Conservation (phyloP, 2,113 vertebrate genomes). For the Typhlomys cinereus region DNA sequence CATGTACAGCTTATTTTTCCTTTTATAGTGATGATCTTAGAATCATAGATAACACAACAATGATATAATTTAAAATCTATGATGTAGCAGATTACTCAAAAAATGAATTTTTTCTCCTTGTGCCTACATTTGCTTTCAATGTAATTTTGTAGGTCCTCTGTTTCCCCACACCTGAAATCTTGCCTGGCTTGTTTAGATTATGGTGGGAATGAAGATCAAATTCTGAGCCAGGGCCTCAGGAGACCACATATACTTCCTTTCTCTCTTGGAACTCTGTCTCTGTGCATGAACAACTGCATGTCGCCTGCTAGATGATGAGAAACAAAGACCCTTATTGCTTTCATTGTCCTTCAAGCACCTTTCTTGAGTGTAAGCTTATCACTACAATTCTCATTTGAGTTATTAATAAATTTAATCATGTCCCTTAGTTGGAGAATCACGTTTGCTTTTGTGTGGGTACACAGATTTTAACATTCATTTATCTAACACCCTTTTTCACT, state of each 20-base stretch:
- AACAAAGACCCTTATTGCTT: neutral
- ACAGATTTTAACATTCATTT: too few relatives aligned
- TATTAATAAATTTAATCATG: too few relatives aligned
- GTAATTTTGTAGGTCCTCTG: slow-evolving; percentile 1
- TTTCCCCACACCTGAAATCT: slow-evolving; percentile 6
- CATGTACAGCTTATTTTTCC: too few relatives aligned
- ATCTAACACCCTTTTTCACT: too few relatives aligned
- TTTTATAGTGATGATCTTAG: neutral
- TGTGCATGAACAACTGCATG: neutral
- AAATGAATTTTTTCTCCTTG: neutral
- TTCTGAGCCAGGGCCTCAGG: neutral
- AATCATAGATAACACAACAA: neutral
- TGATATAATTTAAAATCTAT: neutral
- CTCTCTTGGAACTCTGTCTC: neutral
- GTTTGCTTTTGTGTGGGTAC: too few relatives aligned
- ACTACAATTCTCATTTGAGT: too few relatives aligned
- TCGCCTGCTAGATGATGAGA: neutral
- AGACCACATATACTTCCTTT: neutral
- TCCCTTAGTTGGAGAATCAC: too few relatives aligned
- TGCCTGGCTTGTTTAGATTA: neutral
- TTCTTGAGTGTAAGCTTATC: too few relatives aligned
- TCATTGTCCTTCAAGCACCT: too few relatives aligned
- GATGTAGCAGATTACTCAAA: neutral
- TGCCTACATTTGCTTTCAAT: slow-evolving; percentile 18
- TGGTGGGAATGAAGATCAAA: neutral